phyloP scores from a whole-genome alignment of 1,140 invertebrate species.

The Sogatella furcifera region DNA sequence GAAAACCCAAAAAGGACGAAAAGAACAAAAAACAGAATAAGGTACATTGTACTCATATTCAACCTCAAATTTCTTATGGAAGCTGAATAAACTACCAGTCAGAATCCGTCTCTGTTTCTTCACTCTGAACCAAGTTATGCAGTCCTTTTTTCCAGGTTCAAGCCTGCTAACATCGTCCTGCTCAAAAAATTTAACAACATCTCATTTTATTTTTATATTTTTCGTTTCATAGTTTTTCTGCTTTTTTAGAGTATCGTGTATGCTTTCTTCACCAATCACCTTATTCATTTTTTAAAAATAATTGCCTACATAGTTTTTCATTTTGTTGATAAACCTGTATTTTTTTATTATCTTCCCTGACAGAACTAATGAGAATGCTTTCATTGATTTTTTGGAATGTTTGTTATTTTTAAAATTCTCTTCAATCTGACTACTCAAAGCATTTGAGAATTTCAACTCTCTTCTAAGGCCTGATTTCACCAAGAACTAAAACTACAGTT shows the following conservation, averaged over 20 bases:
- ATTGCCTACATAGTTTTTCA: too few species aligned
- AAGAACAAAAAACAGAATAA: too few species aligned
- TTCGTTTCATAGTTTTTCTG: constrained; percentile 5
- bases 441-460: not conserved
- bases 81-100: not conserved
- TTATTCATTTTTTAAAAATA: too few species aligned
- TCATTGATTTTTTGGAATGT: constrained; percentile 8
- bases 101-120: constrained; percentile 7
- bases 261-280: too few species aligned
- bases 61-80: not conserved
- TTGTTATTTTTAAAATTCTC: constrained; percentile 7
- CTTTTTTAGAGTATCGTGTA: not conserved
- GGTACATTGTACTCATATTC: too few species aligned
- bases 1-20: constrained; percentile 11
- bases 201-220: constrained; percentile 14
- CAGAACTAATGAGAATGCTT: constrained; percentile 10
- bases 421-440: not conserved
- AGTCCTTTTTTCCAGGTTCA: constrained; percentile 10
- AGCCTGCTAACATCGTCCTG: constrained; percentile 16
- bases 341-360: not conserved
- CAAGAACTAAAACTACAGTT: too few species aligned
- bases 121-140: constrained; percentile 8
- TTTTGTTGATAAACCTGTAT: too few species aligned
- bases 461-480: not conserved
- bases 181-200: constrained; percentile 14